These are phyloP conservation scores for Drosophila yooni DNA, from an alignment of 2,888 invertebrate species.

Conservation along the genomic window DNA sequence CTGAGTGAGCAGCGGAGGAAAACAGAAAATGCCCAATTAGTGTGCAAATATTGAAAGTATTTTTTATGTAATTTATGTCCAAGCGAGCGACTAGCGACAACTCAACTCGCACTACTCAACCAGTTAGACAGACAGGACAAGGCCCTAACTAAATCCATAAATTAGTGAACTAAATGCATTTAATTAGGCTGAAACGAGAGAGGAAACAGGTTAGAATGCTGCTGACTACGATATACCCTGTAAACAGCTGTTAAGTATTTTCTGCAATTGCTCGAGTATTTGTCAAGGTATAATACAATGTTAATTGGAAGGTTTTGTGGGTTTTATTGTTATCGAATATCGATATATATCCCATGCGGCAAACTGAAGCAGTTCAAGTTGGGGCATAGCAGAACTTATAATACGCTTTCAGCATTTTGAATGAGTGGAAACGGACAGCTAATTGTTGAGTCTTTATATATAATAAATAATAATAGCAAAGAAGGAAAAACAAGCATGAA, in stretches of 20 bases:
- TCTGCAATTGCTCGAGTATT: neutral
- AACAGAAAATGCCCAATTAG: constrained; percentile 68
- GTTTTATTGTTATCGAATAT: neutral
- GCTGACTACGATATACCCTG: neutral
- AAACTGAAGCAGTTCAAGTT: neutral
- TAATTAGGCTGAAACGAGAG: constrained; percentile 1
- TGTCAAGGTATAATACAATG: too few relatives aligned
- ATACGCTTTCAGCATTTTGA: neutral
- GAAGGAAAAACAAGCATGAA: too few relatives aligned
- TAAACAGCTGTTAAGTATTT: neutral
- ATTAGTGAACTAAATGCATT: constrained; percentile 18
- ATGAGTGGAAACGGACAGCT: neutral
- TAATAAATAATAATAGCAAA: neutral
- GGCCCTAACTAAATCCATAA: constrained; percentile 11
- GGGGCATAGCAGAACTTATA: neutral
- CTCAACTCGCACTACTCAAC: constrained; percentile 7
- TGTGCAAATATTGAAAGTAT: constrained; percentile 77
- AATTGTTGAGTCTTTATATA: neutral
- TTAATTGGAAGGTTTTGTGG: neutral
- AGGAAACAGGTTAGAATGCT: neutral
- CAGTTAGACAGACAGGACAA: neutral
- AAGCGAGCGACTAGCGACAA: constrained; percentile 11
- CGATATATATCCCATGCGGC: too few relatives aligned
- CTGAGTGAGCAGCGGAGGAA: neutral
- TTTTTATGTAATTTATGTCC: constrained; percentile 47